Evolutionary conservation across 2,113 vertebrate species (phyloP), one percentile per base, ranked within the genome.

Genomic region (Odocoileus hemionus): DNA sequence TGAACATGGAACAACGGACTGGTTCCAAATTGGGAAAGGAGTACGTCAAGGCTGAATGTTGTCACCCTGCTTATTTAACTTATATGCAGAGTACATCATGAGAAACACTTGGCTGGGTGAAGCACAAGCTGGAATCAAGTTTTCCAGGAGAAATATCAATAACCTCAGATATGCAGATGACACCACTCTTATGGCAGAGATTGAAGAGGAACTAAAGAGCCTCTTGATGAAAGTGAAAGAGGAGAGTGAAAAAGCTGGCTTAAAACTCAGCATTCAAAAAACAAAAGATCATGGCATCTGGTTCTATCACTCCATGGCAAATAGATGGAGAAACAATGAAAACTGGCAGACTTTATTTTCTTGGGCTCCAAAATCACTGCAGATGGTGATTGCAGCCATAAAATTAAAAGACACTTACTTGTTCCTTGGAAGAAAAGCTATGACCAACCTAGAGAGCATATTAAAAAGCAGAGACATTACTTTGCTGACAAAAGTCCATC

Each of bases 81-180:
- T 67, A 1, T 36, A 67, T 67, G 64, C 64, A 67, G 33, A 67
- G 16, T 67, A 67, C 33, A 67, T 67, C 33, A 67, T 36, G 64
- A 0, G 8, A 67, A 67, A 67, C 0, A 17, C 33, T 2, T 2
- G 64, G 17, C 8, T 67, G 33, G 2, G 0, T 10, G 64, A 67
- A 67, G 8, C 64, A 36, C 2, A 67, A n/a, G 33, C 33, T 67
- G 33, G 1, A 67, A 36, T 67, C 64, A 67, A 21, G 64, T 21
- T 67, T 67, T 33, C 64, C 4, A 0, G 64, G 64, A 36, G 64
- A 67, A 21, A 19, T 67, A 67, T 19, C 64, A 36, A 36, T 67
- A n/a, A 36, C 33, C 33, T 36, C 33, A 67, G 0, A 19, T 36
- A 67, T 36, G 64, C 64, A 67, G 33, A 36, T 67, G 64, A 67